phyloP scores from a whole-genome alignment of 2,797 vertebrate genomes.

The Eulemur albifrons region DNA sequence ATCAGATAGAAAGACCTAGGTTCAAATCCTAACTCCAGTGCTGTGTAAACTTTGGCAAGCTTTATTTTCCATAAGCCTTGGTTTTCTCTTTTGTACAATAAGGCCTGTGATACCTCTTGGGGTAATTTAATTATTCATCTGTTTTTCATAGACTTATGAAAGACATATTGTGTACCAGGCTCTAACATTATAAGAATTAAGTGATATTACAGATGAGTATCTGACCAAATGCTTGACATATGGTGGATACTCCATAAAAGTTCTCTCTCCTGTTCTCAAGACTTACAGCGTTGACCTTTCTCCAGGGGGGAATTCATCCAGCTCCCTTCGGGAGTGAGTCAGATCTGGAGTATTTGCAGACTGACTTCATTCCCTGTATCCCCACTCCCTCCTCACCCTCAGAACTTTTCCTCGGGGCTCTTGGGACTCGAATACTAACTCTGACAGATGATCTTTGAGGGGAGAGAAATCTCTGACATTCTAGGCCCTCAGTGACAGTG shows the following conservation, averaged over 20 bases:
- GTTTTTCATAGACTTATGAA: neutral
- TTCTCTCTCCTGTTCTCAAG: neutral
- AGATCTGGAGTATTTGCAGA: neutral
- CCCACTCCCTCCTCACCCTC: neutral
- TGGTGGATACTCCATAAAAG: neutral
- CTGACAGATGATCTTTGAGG: constrained; percentile 83
- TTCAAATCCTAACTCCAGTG: neutral
- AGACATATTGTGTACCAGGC: neutral
- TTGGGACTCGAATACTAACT: constrained; percentile 75
- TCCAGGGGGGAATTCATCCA: neutral
- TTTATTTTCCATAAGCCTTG: neutral
- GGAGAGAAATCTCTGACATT: constrained; percentile 79
- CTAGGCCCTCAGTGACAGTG: constrained; percentile 82
- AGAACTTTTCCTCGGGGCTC: neutral
- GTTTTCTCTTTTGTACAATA: neutral
- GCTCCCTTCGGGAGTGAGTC: neutral
- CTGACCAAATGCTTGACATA: neutral
- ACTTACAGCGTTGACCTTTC: neutral
- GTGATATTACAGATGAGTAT: neutral
- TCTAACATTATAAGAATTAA: neutral
- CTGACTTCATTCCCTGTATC: neutral
- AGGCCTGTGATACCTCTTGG: neutral
- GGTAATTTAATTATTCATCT: constrained; percentile 28
- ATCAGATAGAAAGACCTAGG: neutral
- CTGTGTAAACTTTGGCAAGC: neutral